Conservation (phyloP, 2,113 vertebrate genomes). For the Heterotilapia buettikoferi region DNA sequence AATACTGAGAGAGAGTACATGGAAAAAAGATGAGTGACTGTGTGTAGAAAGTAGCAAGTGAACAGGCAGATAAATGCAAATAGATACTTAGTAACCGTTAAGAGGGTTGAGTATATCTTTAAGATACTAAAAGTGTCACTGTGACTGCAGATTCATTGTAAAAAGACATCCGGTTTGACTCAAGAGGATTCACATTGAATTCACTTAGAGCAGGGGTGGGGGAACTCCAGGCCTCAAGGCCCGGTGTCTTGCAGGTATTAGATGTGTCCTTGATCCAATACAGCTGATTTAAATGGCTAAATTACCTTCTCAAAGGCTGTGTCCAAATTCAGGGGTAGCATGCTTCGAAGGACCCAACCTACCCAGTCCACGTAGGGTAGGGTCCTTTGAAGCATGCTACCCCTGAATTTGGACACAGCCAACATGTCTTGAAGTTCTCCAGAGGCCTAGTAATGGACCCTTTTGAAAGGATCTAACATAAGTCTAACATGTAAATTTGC, state of each 20-base stretch:
- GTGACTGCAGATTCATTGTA: background rate
- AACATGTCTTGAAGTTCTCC: background rate
- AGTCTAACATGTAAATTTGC: background rate
- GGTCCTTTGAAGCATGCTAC: background rate
- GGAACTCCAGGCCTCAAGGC: background rate
- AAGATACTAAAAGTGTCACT: background rate
- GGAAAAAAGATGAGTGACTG: background rate
- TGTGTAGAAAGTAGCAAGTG: background rate
- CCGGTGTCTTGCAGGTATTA: background rate
- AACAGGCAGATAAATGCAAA: background rate
- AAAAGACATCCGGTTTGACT: background rate
- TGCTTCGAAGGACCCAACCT: background rate
- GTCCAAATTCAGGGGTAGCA: background rate
- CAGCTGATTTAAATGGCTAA: background rate
- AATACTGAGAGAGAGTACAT: background rate
- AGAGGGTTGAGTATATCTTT: background rate
- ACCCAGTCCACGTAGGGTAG: accelerated
- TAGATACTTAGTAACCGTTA: background rate
- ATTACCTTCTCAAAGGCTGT: background rate
- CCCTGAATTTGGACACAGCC: background rate
- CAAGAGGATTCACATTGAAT: background rate
- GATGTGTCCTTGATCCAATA: background rate
- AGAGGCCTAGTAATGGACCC: background rate
- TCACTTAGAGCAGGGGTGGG: background rate
- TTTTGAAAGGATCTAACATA: background rate